Base-by-base conservation (phyloP, 2,888 invertebrate genomes). In the Labia minor region DNA sequence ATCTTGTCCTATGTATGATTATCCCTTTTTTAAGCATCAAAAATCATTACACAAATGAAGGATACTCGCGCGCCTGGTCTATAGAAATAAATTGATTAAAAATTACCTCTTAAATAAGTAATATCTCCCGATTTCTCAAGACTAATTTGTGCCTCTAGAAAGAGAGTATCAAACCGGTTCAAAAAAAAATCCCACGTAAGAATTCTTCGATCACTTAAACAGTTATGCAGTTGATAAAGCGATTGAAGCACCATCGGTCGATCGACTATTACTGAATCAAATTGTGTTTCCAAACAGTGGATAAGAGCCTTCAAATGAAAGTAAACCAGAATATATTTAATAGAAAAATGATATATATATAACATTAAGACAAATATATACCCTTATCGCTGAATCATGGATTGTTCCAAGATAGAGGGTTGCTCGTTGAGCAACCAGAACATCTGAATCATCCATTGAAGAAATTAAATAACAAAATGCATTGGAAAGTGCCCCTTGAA, bases 151-250 rank as follows among this genome's bases (percentile, higher is more conserved):
- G 97, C 95, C 78, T 99, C 99, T 26, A 99, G 80, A 73, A 95
- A 93, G 2, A 99, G 80, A 0, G 95, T 90, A 76, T 99, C 98
- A 76, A 99, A 98, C 67, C 95, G 85, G 76, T 94, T 93, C 20
- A 97, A 83, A 78, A 99, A 99, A 82, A 99, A 99, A 71, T 97
- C 95, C 97, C 99, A 99, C 0, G 90, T 87, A 16, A 99, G 82
- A 68, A 98, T 91, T 73, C 87, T 86, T 63, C 95, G 83, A 77
- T 96, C 93, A 72, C 90, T 90, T 26, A 98, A 83, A 1, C 93
- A 90, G 76, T 95, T 95, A 76, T 95, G 93, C 4, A 99, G 83
- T 76, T 97, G 93, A 77, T 95, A 94, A 66, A 99, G 84, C 1
- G 94, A 92, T 77, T 97, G 95, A 61, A 99, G 83, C 26, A 99